Base-by-base conservation (phyloP, 2,797 vertebrate genomes). In the Harpagifer antarcticus region DNA sequence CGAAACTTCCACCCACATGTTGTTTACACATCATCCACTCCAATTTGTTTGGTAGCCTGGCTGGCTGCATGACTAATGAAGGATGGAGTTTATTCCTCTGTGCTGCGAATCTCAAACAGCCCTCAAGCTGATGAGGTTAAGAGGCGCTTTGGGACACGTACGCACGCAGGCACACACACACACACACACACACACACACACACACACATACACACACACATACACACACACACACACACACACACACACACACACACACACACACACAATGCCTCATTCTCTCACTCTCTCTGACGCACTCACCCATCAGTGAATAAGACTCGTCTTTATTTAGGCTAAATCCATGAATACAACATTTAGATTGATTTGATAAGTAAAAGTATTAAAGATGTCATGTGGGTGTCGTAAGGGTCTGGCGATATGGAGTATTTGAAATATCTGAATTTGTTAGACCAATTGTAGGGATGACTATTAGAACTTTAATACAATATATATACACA, bases 61-160 rank as follows among this genome's bases (percentile, higher is more conserved):
- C 69, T 68, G 33, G 74, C 45, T 65, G 45, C 40, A 61, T 74
- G 57, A 73, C 54, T 84, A 79, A 83, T 64, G 47, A 49, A 9
- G 45, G 69, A 59, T 71, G 65, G 65, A 66, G 73, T 23, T 31
- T 48, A 74, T 78, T 78, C 48, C 37, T 68, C 56, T 83, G 82
- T 81, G 76, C 80, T 72, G 31, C 0, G 57, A 85, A 86, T 91
- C 62, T 74, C 49, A 83, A 89, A 68, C 74, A 75, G 74, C 69
- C 58, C 70, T 73, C 74, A 59, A 63, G 54, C 50, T 55, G 56
- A 77, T 58, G 48, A 76, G 60, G 45, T 83, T 62, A 65, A 67
- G 66, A 68, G 69, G 74, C 8, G 10, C 57, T 72, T 61, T 20
- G 53, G 60, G 55, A 72, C 43, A 44, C 23, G 33, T 11, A 40